These are phyloP conservation scores for Euclidia mi DNA, from an alignment of 2,888 invertebrate genomes.

Conservation along the genomic window DNA sequence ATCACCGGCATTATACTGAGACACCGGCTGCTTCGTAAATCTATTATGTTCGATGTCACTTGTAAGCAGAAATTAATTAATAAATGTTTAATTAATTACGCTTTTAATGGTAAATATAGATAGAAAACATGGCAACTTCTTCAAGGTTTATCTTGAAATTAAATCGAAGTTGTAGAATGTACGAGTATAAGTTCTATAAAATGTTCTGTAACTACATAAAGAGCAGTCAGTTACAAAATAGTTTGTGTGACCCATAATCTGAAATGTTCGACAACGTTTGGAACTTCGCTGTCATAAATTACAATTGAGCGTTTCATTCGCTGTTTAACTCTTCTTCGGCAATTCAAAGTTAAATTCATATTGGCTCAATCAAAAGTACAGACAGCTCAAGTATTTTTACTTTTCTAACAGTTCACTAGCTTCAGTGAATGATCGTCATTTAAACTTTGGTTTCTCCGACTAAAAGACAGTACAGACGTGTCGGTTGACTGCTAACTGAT, in stretches of 20 bases:
- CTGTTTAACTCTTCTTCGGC: conserved; percentile 45
- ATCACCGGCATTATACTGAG: conserved; percentile 28
- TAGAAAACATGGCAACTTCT: neutral
- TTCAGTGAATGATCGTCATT: conserved; percentile 33
- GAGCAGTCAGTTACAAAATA: conserved; percentile 21
- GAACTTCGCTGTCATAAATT: conserved; percentile 47
- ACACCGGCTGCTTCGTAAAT: conserved; percentile 12
- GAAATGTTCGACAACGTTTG: conserved; percentile 32
- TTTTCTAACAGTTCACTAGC: conserved; percentile 39
- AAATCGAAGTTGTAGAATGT: conserved; percentile 7
- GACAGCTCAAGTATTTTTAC: conserved; percentile 32
- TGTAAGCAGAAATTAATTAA: too few species aligned
- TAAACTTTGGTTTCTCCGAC: conserved; percentile 32
- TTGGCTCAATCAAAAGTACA: conserved; percentile 55
- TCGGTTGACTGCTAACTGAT: neutral
- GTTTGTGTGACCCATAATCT: conserved; percentile 23
- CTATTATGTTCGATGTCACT: too few species aligned
- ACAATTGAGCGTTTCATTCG: conserved; percentile 43
- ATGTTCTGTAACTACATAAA: conserved; percentile 10
- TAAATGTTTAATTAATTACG: too few species aligned
- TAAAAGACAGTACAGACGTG: conserved; percentile 8
- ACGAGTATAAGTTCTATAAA: conserved; percentile 1
- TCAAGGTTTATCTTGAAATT: neutral
- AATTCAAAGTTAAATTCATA: conserved; percentile 56
- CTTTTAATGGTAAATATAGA: too few species aligned